Base-by-base conservation (phyloP, 2,797 vertebrate species). In the Liasis olivaceus region DNA sequence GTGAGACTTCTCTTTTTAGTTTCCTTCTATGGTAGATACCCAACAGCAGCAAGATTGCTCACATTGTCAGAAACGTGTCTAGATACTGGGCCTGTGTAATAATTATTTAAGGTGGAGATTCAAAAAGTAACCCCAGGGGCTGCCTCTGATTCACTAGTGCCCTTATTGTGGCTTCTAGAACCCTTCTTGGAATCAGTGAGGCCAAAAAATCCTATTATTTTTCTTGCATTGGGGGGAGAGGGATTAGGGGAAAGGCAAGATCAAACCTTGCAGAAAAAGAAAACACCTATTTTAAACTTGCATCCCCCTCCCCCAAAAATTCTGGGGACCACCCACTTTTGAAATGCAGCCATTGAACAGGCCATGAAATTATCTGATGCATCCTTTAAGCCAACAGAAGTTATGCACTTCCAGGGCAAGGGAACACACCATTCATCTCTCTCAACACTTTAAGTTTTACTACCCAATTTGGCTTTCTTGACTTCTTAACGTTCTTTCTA, bases 381-480 rank as follows among this genome's bases (percentile, higher is more conserved):
- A 42, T 22, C 69, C 31, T 17, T 42, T 42, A 81, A 81, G 72
- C 20, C 72, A 42, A 81, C 72, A 47, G 72, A 77, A 77, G 72
- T 20, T 77, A 42, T 20, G 11, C 36, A 81, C 20, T 81, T 36
- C 36, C 22, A 81, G 72, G 72, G 24, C 42, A 81, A 89, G 88
- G 36, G 26, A 63, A 59, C 31, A 89, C 81, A 89, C 22, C 26
- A 69, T 63, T 59, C 51, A 92, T 54, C 81, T 63, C 88, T 92
- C 31, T 66, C 36, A 85, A 51, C 15, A 85, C 28, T 81, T 36
- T 85, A 85, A 60, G 51, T 92, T 89, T 59, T 85, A 85, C 88
- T 63, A 66, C 87, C 60, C 47, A 89, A 58, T 64, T 92, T 89
- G 60, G 12, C 72, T 89, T 89, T 91, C 77, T 89, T 85, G 87